Evolutionary conservation across 92 coral and sea anemone species (phyloP).

Genomic region (Meandrina meandrites): DNA sequence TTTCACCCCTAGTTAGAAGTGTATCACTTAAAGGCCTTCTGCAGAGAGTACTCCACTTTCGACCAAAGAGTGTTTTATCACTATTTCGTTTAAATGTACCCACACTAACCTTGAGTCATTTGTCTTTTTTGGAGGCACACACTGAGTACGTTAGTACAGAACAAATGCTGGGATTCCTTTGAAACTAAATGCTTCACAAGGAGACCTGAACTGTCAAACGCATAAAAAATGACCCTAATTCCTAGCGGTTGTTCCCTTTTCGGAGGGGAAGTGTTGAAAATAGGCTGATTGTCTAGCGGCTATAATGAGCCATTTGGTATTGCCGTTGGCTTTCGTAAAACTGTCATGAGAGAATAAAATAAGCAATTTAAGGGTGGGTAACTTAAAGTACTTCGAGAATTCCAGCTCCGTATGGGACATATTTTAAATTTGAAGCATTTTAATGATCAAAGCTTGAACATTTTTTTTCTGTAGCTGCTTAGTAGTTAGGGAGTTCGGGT

Average conservation of each 20-base stretch:
- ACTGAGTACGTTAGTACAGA: neutral
- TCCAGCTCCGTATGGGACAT: neutral
- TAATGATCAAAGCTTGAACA: slow-evolving; percentile 4
- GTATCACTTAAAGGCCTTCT: neutral
- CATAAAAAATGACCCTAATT: slow-evolving; percentile 46
- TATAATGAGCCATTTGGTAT: slow-evolving; percentile 5
- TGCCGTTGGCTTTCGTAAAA: slow-evolving; percentile 2
- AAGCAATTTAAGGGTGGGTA: neutral
- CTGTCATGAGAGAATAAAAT: neutral
- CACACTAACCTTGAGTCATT: slow-evolving; percentile 33
- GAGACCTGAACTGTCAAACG: slow-evolving; percentile 24
- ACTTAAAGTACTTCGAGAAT: neutral
- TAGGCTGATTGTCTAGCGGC: neutral
- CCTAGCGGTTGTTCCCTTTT: slow-evolving; percentile 45
- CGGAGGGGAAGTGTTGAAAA: slow-evolving; percentile 40
- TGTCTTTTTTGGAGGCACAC: neutral
- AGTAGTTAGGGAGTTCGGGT: neutral
- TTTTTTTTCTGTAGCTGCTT: neutral
- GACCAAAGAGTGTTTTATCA: neutral
- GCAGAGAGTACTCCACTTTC: neutral
- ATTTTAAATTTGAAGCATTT: slow-evolving; percentile 17
- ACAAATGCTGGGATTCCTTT: neutral
- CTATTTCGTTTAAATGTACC: neutral
- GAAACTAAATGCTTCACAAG: slow-evolving; percentile 39
- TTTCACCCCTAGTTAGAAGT: slow-evolving; percentile 3